Base-by-base conservation (phyloP, 2,888 invertebrate species). In the Acanthosepion lycidas region DNA sequence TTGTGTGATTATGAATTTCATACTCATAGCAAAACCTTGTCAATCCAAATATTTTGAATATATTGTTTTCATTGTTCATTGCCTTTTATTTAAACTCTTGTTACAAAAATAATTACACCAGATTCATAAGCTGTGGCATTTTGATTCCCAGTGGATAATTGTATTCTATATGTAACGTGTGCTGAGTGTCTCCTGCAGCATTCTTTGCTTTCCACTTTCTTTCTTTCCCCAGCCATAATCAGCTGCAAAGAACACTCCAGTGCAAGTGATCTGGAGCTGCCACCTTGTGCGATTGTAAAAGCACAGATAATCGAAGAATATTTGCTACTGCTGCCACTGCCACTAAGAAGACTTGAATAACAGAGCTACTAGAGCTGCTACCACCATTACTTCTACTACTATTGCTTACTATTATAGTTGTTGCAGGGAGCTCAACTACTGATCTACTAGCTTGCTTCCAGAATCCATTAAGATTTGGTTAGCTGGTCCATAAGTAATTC, bases 181-280 rank as follows among this genome's bases (percentile, higher is more conserved):
- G 78, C n/a, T 78, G n/a, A 33, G 78, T n/a, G 78, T 78, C 59
- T 59, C 59, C 59, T 59, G 59, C 59, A 59, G 59, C 20, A 23
- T 59, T 59, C 59, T 23, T 59, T 78, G 78, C n/a, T 33, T n/a
- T 78, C n/a, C 78, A n/a, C n/a, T n/a, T 15, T n/a, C 78, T 78
- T 26, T 59, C 23, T 59, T 33, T n/a, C 78, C 78, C n/a, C 15
- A 78, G 33, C n/a, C 78, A 78, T n/a, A 15, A n/a, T 78, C 78
- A 78, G 78, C 78, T 78, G 78, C 78, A 78, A n/a, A 78, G 78
- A 78, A 78, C 78, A 78, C 78, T 78, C 78, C n/a, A 78, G 78
- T 78, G 78, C n/a, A n/a, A 78, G n/a, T 78, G 78, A 78, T 9
- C 78, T 33, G n/a, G 59, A 59, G 59, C 59, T 78, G 78, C 78